Conservation (phyloP, 2,888 invertebrate genomes). For the Timandra comae region DNA sequence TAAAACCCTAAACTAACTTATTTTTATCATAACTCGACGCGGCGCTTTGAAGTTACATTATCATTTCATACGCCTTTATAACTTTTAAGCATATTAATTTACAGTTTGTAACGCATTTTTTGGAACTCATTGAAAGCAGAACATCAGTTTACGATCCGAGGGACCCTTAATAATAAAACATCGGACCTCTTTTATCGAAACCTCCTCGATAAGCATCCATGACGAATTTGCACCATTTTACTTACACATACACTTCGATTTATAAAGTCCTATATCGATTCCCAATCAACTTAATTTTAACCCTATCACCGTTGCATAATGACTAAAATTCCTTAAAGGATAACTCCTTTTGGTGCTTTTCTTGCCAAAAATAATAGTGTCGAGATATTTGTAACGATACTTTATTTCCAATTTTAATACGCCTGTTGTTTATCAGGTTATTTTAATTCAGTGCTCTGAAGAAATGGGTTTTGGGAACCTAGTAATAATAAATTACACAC, state of each 20-base stretch:
- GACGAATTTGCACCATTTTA: constrained; percentile 71
- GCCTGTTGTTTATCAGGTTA: constrained; percentile 42
- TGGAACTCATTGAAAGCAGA: constrained; percentile 51
- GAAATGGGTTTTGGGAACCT: constrained; percentile 2
- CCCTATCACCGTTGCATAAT: too few relatives aligned
- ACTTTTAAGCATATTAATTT: constrained; percentile 17
- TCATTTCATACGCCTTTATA: too few relatives aligned
- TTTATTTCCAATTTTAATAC: constrained; percentile 65
- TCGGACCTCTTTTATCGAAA: constrained; percentile 69
- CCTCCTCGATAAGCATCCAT: constrained; percentile 72
- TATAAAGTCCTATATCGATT: constrained; percentile 3
- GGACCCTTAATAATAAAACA: constrained; percentile 62
- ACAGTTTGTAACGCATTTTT: constrained; percentile 37
- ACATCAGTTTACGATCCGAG: constrained; percentile 50
- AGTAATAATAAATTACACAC: too few relatives aligned
- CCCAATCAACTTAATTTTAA: too few relatives aligned
- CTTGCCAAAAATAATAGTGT: constrained; percentile 35
- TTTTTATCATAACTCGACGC: too few relatives aligned
- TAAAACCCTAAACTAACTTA: too few relatives aligned
- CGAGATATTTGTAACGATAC: constrained; percentile 63
- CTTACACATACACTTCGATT: constrained; percentile 20
- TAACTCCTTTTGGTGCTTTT: neutral
- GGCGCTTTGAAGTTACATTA: too few relatives aligned
- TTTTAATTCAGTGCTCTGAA: constrained; percentile 38
- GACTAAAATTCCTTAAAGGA: neutral